Evolutionary conservation across 92 coral and sea anemone species (phyloP).

Genomic region (Phenganax stokvisi): DNA sequence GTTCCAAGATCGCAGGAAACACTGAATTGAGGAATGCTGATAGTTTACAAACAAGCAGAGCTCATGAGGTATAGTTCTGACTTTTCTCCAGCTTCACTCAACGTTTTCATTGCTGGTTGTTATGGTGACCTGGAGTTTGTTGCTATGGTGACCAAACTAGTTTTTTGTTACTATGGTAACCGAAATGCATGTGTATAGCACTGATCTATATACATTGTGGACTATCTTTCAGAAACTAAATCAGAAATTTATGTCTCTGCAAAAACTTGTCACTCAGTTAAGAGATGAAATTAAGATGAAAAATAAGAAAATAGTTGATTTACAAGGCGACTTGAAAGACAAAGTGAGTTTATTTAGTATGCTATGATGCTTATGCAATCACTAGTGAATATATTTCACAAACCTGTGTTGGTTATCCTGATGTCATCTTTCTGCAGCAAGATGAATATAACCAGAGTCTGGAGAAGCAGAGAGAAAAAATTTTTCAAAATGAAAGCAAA

Average conservation of each 20-base stretch:
- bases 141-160: not conserved
- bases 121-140: not conserved
- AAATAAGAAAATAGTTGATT: constrained; percentile 48
- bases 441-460: constrained; percentile 42
- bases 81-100: not conserved
- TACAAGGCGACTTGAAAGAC: constrained; percentile 49
- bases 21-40: constrained; percentile 24
- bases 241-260: constrained; percentile 58
- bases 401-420: no score
- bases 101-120: not conserved
- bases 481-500: constrained; percentile 51
- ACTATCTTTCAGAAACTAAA: constrained; percentile 52
- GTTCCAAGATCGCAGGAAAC: constrained; percentile 7
- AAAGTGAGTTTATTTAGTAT: constrained; percentile 42
- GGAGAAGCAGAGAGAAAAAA: constrained; percentile 42
- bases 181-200: not conserved
- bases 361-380: not conserved
- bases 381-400: not conserved
- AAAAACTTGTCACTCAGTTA: constrained; percentile 61
- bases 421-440: constrained; percentile 41
- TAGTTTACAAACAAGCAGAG: not conserved
- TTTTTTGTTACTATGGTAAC: constrained; percentile 19
- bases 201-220: not conserved
- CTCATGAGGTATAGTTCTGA: constrained; percentile 12
- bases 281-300: constrained; percentile 61